Evolutionary conservation across 1,140 invertebrate species (phyloP), one percentile per base, ranked within the genome.

Genomic region (Camponotus pennsylvanicus): DNA sequence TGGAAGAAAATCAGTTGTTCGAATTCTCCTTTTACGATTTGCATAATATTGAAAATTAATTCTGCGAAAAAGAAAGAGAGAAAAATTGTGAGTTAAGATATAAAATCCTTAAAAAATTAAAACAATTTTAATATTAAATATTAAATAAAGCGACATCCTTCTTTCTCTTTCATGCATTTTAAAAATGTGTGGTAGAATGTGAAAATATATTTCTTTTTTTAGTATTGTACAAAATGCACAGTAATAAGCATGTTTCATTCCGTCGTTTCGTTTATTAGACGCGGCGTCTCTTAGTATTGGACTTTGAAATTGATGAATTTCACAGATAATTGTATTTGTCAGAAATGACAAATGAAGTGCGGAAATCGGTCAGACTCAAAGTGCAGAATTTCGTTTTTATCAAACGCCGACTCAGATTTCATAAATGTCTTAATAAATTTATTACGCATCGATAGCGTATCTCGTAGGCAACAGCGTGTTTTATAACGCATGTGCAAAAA

Each of bases 281-380:
- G 45, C n/a, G 49, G 45, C 42, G 18, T 18, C 66, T 64, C 34
- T 32, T 64, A 85, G 9, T 32, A 45, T 34, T 61, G 64, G 77
- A 86, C 85, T 86, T 86, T 86, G 78, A 61, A 57, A 61, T 83
- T 55, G 71, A 78, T 45, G n/a, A 78, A 85, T 55, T 85, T 77
- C 57, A 3, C 49, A 73, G 83, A 76, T 76, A 57, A 85, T 85
- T 66, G 18, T 57, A 80, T 80, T 69, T 70, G 64, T 79, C 83
- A 79, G 15, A 77, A 42, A 21, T 82, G 79, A 61, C 66, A 82
- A 71, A 82, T 73, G 79, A 66, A 73, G 66, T 73, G 79, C 63
- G 52, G 79, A 82, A 59, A 73, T 63, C 49, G 49, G 69, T 83
- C 40, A 18, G 69, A 63, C 3, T 73, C 69, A 61, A 82, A 73